Conservation (phyloP, 2,113 vertebrate species). For the Bubo scandiacus region DNA sequence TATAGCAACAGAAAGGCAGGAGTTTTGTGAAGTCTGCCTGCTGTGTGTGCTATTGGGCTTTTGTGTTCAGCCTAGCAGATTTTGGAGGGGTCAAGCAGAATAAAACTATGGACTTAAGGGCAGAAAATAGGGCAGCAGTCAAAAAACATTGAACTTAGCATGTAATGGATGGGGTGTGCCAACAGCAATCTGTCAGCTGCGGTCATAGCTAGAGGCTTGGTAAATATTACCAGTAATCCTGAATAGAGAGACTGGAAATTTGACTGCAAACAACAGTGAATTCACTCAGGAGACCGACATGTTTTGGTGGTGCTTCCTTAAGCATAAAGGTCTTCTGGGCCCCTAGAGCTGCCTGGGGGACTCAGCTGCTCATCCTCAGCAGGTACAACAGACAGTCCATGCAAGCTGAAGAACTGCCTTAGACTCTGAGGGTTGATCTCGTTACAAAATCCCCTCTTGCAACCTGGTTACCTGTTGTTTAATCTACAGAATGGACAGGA, state of each 20-base stretch:
- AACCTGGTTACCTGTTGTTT: not conserved
- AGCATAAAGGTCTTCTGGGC: not conserved
- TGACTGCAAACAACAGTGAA: not conserved
- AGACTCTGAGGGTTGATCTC: not conserved
- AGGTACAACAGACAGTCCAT: not conserved
- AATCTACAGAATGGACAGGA: not conserved
- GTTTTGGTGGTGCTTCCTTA: not conserved
- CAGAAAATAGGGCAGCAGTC: not conserved
- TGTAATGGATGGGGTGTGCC: accelerated
- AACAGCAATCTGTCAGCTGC: not conserved
- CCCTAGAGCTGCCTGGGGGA: not conserved
- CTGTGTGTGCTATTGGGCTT: not conserved
- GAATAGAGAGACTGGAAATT: not conserved
- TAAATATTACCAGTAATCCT: not conserved
- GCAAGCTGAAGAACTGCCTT: not conserved
- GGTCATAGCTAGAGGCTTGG: not conserved
- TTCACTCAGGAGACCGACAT: not conserved
- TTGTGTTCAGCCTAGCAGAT: not conserved
- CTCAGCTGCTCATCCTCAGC: not conserved
- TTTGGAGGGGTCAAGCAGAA: not conserved
- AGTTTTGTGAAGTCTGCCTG: not conserved
- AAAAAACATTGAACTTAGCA: not conserved
- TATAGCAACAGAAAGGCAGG: not conserved
- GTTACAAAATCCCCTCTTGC: not conserved
- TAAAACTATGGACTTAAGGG: not conserved